Base-by-base conservation (phyloP, 2,113 vertebrate species). In the Chrysemys picta region DNA sequence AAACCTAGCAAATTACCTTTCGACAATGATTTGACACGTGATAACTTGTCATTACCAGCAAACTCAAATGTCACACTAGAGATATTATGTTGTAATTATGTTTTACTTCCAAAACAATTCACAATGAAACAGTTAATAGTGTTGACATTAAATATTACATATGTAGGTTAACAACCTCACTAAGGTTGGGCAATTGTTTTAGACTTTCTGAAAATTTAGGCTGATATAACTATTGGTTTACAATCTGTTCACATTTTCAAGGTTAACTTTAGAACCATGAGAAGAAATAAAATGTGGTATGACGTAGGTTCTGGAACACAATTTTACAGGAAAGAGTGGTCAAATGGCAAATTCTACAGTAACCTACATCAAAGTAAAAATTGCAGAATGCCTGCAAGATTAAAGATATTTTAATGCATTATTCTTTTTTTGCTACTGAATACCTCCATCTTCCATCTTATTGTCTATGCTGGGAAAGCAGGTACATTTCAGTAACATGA, bases 31-130 rank as follows among this genome's bases (percentile, higher is more conserved):
- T 94, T 86, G 85, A 29, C 24, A 24, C 38, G 25, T 25, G 88
- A 42, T 42, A 88, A 2, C 35, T 89, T 93, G 27, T 45, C 38
- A 76, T 25, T 76, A 45, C 38, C 24, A 45, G 24, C 8, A 94
- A 87, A 89, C 75, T 80, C 87, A 78, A 5, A 17, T 88, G 21
- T 7, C 78, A 85, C 56, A 85, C 82, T 10, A 42, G 11, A 84
- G 3, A 49, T 82, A 65, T 42, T 84, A 5, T 1, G 13, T 69
- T 10, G 86, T 50, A 82, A 16, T 62, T 50, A 50, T 50, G 50
- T 50, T 90, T 82, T 72, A 82, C 94, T 92, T 80, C 56, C 52
- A 78, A 78, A 81, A 45, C 31, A 57, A 38, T 62, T 42, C 81
- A 29, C 69, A 83, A 14, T 13, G n/a, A 80, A 76, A 82, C 50